A percentile compares a stretch with the other conserved stretches of the same genome.
phyloP scores from a whole-genome alignment of 2,113 vertebrate species.

The Erythrolamprus reginae region DNA sequence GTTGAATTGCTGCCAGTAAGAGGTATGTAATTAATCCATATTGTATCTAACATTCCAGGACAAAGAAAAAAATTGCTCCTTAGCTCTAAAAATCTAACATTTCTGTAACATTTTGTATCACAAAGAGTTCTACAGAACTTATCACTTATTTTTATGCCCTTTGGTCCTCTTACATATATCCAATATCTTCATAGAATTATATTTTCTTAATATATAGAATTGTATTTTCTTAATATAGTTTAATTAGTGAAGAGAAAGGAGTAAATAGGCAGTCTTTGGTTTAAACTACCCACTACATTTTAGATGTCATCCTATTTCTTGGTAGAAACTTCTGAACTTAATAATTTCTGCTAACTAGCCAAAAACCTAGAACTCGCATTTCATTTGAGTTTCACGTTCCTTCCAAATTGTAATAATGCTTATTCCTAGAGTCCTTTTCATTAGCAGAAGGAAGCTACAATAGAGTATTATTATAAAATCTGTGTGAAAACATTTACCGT shows the following conservation, averaged over 20 bases:
- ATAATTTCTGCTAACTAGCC: constrained; percentile 1
- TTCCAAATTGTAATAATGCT: constrained; percentile 40
- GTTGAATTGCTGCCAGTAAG: neutral
- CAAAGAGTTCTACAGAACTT: neutral
- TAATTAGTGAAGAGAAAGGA: neutral
- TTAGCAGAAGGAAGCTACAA: neutral
- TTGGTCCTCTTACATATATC: neutral
- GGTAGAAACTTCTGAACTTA: neutral
- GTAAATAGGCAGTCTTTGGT: constrained; percentile 8
- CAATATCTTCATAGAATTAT: neutral
- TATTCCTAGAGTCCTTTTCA: constrained; percentile 28
- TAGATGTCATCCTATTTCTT: constrained; percentile 16
- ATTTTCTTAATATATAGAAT: neutral
- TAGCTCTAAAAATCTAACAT: neutral
- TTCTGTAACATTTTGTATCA: neutral
- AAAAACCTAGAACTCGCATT: constrained; percentile 31
- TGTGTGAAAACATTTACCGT: neutral
- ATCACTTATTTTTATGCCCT: neutral
- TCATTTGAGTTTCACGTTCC: constrained; percentile 43
- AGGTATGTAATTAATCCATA: neutral
- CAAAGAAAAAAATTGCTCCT: neutral
- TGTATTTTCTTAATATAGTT: neutral
- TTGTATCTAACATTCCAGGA: neutral
- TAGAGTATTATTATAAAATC: neutral
- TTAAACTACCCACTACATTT: neutral